phyloP scores from a whole-genome alignment of 2,797 vertebrate species.

The Sitta carolinensis region DNA sequence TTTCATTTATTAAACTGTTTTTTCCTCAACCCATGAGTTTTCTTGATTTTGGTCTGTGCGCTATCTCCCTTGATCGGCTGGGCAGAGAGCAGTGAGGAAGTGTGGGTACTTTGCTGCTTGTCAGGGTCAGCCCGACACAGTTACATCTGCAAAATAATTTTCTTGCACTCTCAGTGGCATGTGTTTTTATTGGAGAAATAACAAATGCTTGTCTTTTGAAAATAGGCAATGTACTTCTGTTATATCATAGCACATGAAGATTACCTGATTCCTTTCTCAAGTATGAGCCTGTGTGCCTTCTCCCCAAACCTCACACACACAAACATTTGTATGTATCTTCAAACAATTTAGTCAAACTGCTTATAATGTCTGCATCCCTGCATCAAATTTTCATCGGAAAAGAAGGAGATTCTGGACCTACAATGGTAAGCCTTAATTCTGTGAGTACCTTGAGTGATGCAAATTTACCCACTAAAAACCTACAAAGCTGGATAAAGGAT shows the following conservation, averaged over 20 bases:
- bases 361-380: not conserved
- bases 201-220: not conserved
- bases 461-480: not conserved
- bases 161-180: not conserved
- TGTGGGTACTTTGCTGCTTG: not conserved
- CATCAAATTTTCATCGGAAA: not conserved
- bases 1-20: not conserved
- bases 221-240: not conserved
- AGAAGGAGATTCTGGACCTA: not conserved
- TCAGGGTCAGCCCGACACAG: not conserved
- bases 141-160: not conserved
- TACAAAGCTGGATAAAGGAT: not conserved
- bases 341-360: not conserved
- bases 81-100: accelerated
- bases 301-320: not conserved
- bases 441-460: accelerated
- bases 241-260: not conserved
- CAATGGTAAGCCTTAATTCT: not conserved
- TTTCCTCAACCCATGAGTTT: not conserved
- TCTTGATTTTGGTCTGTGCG: not conserved
- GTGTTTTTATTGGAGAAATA: not conserved
- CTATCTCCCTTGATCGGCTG: not conserved
- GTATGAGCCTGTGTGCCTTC: not conserved
- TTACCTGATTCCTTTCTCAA: not conserved
- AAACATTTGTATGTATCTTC: not conserved